Evolutionary conservation across 2,888 invertebrate genomes (phyloP), one percentile per base, ranked within the genome.

Genomic region (Clivina fossor): DNA sequence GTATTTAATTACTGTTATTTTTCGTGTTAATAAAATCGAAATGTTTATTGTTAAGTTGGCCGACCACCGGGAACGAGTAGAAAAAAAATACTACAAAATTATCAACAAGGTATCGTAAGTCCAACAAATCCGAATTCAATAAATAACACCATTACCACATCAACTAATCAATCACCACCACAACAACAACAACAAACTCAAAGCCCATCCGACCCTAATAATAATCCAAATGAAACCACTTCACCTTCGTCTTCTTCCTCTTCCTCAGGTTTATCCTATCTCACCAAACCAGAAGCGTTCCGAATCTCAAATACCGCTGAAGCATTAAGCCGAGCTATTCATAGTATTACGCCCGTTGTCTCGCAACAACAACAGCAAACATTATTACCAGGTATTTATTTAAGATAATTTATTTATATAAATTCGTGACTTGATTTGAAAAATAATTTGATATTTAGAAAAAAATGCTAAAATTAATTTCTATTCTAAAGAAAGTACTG

Each of bases 41-140:
- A 2, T 33, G 5, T 33, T 33, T 7, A 8, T 59, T 63, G 63
- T 65, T 58, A 65, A 79, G 79, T 79, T 64, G 80, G 80, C 55
- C 72, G 80, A 50, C 80, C 79, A 8, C 76, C 72, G 13, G 73
- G 73, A 11, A 67, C 72, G 3, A 71, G 28, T 68, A 72, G 61
- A 63, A 68, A 3, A 70, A 73, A 64, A 72, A 70, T 71, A 66
- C 69, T 18, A 64, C 68, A 35, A 65, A 69, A 58, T 63, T 69
- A 37, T 56, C 71, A 71, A 73, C 71, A 71, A 73, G 72, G 72
- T 71, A 72, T 65, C 59, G 60, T 64, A 54, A 60, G 62, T n/a
- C 38, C 49, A 7, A 19, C 44, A 35, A 40, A 33, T 32, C 24
- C 28, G 35, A 44, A 9, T 18, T 32, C 51, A n/a, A 22, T 37